A percentile compares a stretch with the other conserved stretches of the same genome.
phyloP scores from a whole-genome alignment of 2,888 invertebrate genomes.

The Phytoseiulus persimilis region DNA sequence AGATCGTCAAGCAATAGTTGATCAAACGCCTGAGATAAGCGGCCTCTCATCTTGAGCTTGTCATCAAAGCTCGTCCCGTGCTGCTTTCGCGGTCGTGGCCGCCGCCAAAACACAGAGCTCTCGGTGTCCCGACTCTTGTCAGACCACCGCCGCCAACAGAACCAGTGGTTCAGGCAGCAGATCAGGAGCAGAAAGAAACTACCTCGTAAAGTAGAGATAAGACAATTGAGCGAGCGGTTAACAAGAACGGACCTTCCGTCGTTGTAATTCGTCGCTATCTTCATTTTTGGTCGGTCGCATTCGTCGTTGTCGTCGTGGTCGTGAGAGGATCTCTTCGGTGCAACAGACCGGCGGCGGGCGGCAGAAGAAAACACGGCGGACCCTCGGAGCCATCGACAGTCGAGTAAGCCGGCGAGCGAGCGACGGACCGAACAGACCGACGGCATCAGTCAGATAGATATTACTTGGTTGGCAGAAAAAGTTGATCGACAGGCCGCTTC shows the following conservation, averaged over 20 bases:
- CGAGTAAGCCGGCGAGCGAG: neutral
- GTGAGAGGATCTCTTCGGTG: neutral
- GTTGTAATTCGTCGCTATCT: neutral
- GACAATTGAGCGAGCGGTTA: neutral
- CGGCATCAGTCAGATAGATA: constrained; percentile 5
- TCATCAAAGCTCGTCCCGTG: neutral
- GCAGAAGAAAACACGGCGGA: neutral
- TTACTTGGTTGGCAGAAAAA: neutral
- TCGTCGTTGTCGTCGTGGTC: neutral
- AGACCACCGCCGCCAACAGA: neutral
- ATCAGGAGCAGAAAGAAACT: neutral
- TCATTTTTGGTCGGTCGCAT: neutral
- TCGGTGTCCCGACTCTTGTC: neutral
- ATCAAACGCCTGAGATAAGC: neutral
- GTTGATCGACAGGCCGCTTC: neutral
- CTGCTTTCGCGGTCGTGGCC: neutral
- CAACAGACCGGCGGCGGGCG: neutral
- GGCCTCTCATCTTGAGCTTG: neutral
- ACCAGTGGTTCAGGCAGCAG: neutral
- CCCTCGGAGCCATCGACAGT: neutral
- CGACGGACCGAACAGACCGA: neutral
- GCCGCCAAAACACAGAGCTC: neutral
- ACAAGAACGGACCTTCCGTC: neutral
- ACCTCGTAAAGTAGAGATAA: constrained; percentile 22
- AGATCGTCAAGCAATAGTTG: neutral